Base-by-base conservation (phyloP, 2,113 vertebrate genomes). In the Aviceda subcristata region DNA sequence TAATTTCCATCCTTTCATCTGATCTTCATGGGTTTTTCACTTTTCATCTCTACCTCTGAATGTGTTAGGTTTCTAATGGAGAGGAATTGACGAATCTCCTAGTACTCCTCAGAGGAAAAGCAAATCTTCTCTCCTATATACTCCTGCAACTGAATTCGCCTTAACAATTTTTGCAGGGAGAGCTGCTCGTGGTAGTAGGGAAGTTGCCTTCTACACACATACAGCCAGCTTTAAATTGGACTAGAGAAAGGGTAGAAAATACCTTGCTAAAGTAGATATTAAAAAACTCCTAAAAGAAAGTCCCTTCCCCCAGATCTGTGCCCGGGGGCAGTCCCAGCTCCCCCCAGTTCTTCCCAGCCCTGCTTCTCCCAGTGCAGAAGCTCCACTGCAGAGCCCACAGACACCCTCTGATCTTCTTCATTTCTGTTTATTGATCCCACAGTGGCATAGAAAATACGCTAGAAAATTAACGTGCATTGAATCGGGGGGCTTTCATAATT, bases 1-100 rank as follows among this genome's bases (percentile, higher is more conserved):
- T 60, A 82, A 82, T 76, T 73, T 22, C 92, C 84, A 46, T 51
- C 80, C 73, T 94, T 75, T 91, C 86, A 67, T 53, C 90, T 75
- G 38, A 85, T 84, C 95, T 88, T 85, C 30, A 10, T 39, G 48
- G 27, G 45, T 12, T 88, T 67, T 64, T 74, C 55, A 45, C 92
- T 88, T 72, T 9, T 72, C 69, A 72, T 43, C 91, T 69, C 27
- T 8, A 39, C 68, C 59, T 67, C 30, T 1, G n/a, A 89, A 51
- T 9, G 57, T 2, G 3, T 66, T 22, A 7, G 64, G 46, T 17
- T 89, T 79, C 64, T 85, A 15, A 79, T 6, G 53, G 77, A 69
- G 30, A 85, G 34, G 71, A 81, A 45, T 2, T 60, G 69, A 73
- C 27, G 93, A 91, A 88, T 51, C 78, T 16, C 73, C 16, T 21